Evolutionary conservation across 2,797 vertebrate genomes (phyloP).

Genomic region (Eulemur rubriventer): DNA sequence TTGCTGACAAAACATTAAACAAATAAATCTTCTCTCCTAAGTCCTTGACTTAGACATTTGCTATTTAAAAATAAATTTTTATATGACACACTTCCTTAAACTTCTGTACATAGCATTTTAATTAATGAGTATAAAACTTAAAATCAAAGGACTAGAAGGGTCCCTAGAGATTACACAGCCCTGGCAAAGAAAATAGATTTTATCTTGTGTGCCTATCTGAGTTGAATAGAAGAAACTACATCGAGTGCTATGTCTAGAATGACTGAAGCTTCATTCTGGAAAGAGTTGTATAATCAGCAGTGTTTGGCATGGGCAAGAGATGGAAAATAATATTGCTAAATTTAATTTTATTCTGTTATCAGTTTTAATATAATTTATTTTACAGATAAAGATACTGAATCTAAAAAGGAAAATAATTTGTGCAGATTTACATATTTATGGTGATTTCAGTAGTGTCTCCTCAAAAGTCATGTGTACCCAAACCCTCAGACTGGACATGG

Average conservation of each 20-base stretch:
- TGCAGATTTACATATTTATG: background rate
- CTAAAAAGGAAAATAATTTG: background rate
- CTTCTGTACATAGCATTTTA: conserved; percentile 9
- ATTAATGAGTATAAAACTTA: conserved; percentile 11
- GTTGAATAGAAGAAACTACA: background rate
- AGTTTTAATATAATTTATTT: background rate
- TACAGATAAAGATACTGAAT: background rate
- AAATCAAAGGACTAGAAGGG: background rate
- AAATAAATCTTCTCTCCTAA: background rate
- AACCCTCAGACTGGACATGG: background rate
- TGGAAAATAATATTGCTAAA: background rate
- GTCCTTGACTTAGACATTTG: background rate
- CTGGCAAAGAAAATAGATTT: background rate
- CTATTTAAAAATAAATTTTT: background rate
- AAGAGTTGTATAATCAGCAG: background rate
- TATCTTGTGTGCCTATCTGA: background rate
- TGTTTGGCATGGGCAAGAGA: background rate
- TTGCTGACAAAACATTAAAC: background rate
- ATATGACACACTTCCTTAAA: background rate
- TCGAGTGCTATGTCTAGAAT: background rate
- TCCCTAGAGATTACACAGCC: background rate
- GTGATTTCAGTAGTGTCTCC: background rate
- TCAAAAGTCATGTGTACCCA: background rate
- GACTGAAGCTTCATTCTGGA: background rate
- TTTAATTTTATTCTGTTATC: background rate